These are phyloP conservation scores for Oligia fasciuncula DNA, from an alignment of 2,888 invertebrate species.

Conservation along the genomic window DNA sequence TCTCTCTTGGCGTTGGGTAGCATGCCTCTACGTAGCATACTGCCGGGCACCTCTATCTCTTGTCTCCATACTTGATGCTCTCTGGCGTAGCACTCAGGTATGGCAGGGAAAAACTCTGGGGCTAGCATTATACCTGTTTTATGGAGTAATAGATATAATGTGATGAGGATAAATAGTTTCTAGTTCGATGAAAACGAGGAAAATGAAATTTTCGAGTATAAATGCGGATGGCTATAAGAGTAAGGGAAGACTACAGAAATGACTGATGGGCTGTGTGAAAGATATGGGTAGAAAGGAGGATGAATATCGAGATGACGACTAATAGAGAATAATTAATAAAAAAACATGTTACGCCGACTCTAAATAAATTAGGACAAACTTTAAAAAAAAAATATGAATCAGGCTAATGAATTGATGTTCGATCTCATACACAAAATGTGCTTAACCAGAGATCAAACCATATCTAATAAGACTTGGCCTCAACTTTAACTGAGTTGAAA, in stretches of 20 bases:
- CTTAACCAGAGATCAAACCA: not conserved
- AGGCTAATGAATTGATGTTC: not conserved
- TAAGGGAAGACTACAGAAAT: not conserved
- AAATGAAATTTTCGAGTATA: not conserved
- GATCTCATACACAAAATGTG: too few relatives aligned
- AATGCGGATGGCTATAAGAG: not conserved
- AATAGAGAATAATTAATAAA: not conserved
- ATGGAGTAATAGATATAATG: not conserved
- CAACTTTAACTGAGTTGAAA: not conserved
- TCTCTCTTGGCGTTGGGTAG: constrained; percentile 92
- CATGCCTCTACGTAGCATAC: constrained; percentile 92
- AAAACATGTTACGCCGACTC: too few relatives aligned
- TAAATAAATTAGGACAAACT: not conserved
- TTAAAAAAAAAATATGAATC: not conserved
- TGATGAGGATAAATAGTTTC: not conserved
- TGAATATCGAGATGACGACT: not conserved
- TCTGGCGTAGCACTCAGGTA: constrained; percentile 90
- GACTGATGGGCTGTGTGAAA: not conserved
- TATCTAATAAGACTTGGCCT: not conserved
- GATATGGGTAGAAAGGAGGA: not conserved
- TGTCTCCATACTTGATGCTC: constrained; percentile 87
- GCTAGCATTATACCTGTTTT: constrained; percentile 84
- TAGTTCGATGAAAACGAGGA: not conserved
- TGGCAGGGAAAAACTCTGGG: constrained; percentile 91
- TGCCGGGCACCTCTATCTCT: constrained; percentile 90